Base-by-base conservation (phyloP, 2,113 vertebrate species). In the Narcine bancroftii region DNA sequence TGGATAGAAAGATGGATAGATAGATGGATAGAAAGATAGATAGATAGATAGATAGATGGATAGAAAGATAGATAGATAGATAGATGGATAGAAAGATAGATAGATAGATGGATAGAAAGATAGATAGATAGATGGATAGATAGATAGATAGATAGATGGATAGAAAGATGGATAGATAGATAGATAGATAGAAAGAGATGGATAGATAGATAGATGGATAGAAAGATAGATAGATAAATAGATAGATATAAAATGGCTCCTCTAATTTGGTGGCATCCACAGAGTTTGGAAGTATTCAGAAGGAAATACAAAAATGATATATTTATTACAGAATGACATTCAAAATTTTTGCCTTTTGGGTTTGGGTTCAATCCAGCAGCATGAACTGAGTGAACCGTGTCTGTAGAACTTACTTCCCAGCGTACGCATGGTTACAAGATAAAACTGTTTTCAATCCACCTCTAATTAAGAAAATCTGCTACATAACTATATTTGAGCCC, bases 401-500 rank as follows among this genome's bases (percentile, higher is more conserved):
- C 63, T 69, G 65, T 71, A 39, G 3, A 53, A 10, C 65, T 91
- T 42, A 69, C 65, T 71, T 71, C 89, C 89, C 65, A 91, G 65
- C 71, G 63, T 66, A 91, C 36, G 29, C 42, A 69, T 69, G 89
- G 71, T 91, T 91, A 71, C 65, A 47, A 45, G 65, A 91, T 87
- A 60, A 87, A 87, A 87, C 81, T 60, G 65, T 65, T 69, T 33
- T 17, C 65, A 71, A 66, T 33, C 63, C 89, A 47, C 13, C 21
- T 71, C 65, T 91, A 45, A 69, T 91, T 91, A n/a, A 60, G 63
- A 66, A 69, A 91, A 91, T 71, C 65, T 91, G 87, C 87, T 47
- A 39, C 39, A 29, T 29, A 69, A 45, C 63, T 47, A 24, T 33
- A 69, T 42, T 26, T 47, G 89, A 69, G 29, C 42, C 29, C 65